These are phyloP conservation scores for Heliangelus exortis DNA, from an alignment of 2,797 vertebrate species.

Conservation along the genomic window DNA sequence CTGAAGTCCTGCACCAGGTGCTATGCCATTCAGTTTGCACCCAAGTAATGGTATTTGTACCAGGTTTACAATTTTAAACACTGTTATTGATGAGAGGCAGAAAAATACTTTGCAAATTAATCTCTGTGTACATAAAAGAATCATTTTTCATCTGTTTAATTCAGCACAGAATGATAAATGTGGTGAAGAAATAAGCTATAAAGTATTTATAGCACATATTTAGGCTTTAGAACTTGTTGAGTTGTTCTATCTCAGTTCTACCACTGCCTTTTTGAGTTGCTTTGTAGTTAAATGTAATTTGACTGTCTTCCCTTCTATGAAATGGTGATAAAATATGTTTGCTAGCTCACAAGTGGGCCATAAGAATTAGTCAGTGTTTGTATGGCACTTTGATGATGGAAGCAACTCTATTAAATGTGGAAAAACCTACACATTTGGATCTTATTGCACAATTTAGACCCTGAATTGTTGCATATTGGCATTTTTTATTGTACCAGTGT, in stretches of 20 bases:
- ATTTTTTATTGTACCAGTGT: background rate
- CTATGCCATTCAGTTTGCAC: background rate
- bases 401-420: background rate
- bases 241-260: background rate
- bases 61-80: background rate
- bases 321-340: background rate
- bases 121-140: background rate
- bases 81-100: background rate
- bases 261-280: background rate
- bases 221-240: background rate
- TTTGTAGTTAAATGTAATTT: background rate
- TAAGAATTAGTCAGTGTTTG: background rate
- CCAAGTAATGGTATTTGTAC: background rate
- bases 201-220: constrained; percentile 2
- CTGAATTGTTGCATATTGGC: background rate
- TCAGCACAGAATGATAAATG: background rate
- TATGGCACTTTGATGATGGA: background rate
- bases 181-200: background rate
- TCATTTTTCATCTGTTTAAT: background rate
- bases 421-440: background rate
- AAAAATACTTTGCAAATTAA: background rate
- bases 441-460: background rate
- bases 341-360: background rate
- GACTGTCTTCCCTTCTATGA: background rate
- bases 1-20: background rate